A percentile compares a stretch with the other conserved stretches of the same genome.
These are phyloP conservation scores for Dryobates pubescens DNA, from an alignment of 2,797 vertebrate species.

Conservation along the genomic window DNA sequence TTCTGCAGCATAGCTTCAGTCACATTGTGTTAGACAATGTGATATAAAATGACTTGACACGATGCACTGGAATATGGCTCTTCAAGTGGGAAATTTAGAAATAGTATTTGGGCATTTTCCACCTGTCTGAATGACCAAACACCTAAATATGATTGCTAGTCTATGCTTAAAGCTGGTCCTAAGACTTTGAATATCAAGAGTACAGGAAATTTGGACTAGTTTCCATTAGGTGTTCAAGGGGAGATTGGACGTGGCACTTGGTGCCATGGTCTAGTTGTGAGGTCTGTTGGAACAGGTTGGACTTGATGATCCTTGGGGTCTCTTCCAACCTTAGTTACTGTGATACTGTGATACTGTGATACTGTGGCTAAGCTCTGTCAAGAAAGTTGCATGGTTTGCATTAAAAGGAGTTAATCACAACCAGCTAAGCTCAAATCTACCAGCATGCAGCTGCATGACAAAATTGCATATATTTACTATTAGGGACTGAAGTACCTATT, in stretches of 20 bases:
- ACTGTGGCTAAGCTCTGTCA: neutral
- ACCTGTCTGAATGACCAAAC: neutral
- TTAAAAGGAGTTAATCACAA: neutral
- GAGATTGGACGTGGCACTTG: too few species aligned
- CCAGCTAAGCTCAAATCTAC: neutral
- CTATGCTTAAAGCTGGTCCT: neutral
- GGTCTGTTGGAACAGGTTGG: too few species aligned
- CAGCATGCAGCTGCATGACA: neutral
- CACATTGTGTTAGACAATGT: conserved; percentile 43
- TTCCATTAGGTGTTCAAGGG: too few species aligned
- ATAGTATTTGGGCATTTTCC: neutral
- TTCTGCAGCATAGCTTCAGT: conserved; percentile 43
- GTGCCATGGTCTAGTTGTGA: too few species aligned
- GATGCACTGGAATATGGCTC: neutral
- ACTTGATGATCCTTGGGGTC: too few species aligned
- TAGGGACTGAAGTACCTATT: accelerated
- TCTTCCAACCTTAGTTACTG: too few species aligned
- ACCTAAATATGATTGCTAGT: neutral
- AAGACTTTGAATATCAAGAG: neutral
- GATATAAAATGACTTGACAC: conserved; percentile 28
- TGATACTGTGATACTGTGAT: too few species aligned
- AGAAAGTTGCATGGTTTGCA: neutral
- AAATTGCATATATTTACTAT: neutral
- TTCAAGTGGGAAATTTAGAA: conserved; percentile 15
- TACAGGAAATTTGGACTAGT: neutral